A percentile compares a stretch with the other conserved stretches of the same genome.
phyloP scores from a whole-genome alignment of 2,888 invertebrate species.

The Ectropis crepuscularia region DNA sequence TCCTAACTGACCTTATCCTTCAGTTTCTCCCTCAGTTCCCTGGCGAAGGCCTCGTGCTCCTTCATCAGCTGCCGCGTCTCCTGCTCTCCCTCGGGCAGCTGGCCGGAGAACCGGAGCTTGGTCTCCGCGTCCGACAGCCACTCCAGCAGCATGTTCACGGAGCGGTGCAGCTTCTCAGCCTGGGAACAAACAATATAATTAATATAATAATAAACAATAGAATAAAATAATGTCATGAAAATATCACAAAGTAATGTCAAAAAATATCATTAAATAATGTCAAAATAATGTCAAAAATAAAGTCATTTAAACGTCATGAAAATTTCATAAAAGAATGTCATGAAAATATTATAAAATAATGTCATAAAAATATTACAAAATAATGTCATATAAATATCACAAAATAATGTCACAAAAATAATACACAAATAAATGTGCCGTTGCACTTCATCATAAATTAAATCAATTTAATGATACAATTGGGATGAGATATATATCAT shows the following conservation, averaged over 20 bases:
- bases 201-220: too few species aligned
- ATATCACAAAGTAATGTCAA: too few species aligned
- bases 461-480: too few species aligned
- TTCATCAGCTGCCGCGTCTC: conserved; percentile 92
- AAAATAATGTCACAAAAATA: too few species aligned
- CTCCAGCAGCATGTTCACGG: conserved; percentile 97
- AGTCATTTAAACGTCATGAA: too few species aligned
- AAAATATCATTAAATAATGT: too few species aligned
- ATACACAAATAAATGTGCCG: too few species aligned
- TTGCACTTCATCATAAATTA: too few species aligned
- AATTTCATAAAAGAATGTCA: neutral
- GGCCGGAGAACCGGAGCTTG: conserved; percentile 96
- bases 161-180: conserved; percentile 96
- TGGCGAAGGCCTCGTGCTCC: conserved; percentile 93
- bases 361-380: neutral
- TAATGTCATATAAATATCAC: too few species aligned
- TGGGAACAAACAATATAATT: conserved; percentile 53
- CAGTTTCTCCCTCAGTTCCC: conserved; percentile 93
- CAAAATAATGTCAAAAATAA: too few species aligned
- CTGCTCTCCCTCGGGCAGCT: conserved; percentile 95
- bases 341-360: neutral
- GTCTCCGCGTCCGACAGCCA: conserved; percentile 98
- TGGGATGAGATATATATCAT: too few species aligned
- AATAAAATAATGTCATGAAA: neutral
- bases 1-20: conserved; percentile 86